These are phyloP conservation scores for Chrysolina haemoptera DNA, from an alignment of 2,888 invertebrate species.

Conservation along the genomic window DNA sequence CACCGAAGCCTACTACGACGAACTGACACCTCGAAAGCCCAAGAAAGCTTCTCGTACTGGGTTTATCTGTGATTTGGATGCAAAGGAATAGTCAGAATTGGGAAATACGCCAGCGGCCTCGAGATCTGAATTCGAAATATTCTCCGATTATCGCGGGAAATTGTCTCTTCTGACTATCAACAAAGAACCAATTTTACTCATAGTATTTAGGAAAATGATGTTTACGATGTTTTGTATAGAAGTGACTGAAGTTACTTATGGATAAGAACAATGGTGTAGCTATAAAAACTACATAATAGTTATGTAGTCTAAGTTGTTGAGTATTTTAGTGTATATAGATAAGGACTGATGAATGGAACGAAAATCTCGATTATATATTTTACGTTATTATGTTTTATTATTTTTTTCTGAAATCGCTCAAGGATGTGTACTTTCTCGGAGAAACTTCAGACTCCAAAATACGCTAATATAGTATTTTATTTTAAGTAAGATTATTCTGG, in stretches of 20 bases:
- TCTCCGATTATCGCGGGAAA: too few relatives aligned
- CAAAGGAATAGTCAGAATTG: not conserved
- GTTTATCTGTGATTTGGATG: not conserved
- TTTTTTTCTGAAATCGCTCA: too few relatives aligned
- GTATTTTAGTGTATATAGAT: constrained; percentile 18
- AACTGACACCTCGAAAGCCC: not conserved
- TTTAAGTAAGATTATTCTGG: too few relatives aligned
- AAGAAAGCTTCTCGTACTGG: not conserved
- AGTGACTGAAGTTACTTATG: not conserved
- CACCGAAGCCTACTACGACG: constrained; percentile 27
- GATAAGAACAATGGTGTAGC: not conserved
- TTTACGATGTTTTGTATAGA: constrained; percentile 6
- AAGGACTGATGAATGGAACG: not conserved
- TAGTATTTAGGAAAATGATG: constrained; percentile 1
- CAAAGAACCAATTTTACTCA: constrained; percentile 6
- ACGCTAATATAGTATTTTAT: too few relatives aligned
- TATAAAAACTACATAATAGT: not conserved
- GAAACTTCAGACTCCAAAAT: too few relatives aligned
- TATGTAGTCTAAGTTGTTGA: not conserved
- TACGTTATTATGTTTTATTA: not conserved
- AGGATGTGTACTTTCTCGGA: too few relatives aligned
- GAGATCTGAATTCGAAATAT: too few relatives aligned
- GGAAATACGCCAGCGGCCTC: not conserved
- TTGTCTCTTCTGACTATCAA: not conserved
- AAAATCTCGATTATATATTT: constrained; percentile 17